These are phyloP conservation scores for Sminthurinus aureus DNA, from an alignment of 2,888 invertebrate genomes.

Conservation along the genomic window DNA sequence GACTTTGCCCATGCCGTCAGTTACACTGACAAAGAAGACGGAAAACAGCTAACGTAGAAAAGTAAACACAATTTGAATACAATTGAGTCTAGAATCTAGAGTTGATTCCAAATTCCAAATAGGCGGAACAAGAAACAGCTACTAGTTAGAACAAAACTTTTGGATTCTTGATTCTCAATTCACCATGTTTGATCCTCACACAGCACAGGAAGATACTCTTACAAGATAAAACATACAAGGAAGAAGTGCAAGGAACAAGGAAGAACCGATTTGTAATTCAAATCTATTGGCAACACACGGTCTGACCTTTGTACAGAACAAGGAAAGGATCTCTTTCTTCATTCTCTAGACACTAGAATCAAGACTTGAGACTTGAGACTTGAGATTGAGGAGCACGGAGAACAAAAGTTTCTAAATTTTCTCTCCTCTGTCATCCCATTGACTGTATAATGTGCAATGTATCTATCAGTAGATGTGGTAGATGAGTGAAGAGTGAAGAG, in stretches of 20 bases:
- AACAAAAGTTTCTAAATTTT: neutral
- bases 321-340: neutral
- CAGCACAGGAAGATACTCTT: neutral
- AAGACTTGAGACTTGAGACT: neutral
- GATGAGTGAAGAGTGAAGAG: no score
- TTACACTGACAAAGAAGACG: neutral
- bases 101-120: neutral
- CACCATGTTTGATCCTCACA: neutral
- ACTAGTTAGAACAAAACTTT: no score
- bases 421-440: neutral
- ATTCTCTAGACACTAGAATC: neutral
- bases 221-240: neutral
- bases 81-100: neutral
- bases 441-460: neutral
- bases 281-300: slow-evolving; percentile 38
- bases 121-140: neutral
- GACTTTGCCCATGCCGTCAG: neutral
- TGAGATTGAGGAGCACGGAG: neutral
- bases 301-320: slow-evolving; percentile 24
- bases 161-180: neutral
- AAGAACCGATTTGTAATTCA: slow-evolving; percentile 27
- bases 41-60: neutral
- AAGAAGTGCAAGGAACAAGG: neutral
- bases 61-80: slow-evolving; percentile 6
- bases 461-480: neutral